Base-by-base conservation (phyloP, 2,113 vertebrate genomes). In the Chaetodon trifascialis region DNA sequence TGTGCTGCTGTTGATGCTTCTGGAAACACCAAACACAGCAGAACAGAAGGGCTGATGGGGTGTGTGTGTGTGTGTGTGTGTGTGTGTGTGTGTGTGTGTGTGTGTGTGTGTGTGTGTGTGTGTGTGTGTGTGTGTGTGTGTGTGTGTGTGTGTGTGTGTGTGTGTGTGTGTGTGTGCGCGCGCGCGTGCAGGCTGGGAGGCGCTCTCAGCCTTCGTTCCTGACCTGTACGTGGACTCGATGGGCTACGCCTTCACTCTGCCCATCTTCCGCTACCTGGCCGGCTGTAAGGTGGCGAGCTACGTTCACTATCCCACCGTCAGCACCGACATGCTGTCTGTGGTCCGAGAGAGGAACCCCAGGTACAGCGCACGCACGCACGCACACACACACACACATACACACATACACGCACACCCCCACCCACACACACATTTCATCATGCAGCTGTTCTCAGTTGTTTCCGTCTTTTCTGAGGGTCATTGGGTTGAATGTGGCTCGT, bases 231-330 rank as follows among this genome's bases (percentile, higher is more conserved):
- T 99, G 3, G 98, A 99, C 86, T 99, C 98, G 0, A 98, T 98
- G 97, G 98, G 98, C 8, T 99, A 97, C 17, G 96, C 98, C 42
- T 99, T 98, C 91, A 98, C 97, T 0, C 91, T 99, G 65, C 97
- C 97, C 1, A 91, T 99, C 73, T 98, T 99, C 84, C 97, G 97
- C 34, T 98, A 97, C 73, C 66, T 99, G 54, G 97, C 97, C 11
- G 95, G 95, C 1, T 98, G 97, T 56, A 90, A 15, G 0, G 92
- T 97, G 74, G 97, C 95, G 0, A 97, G 97, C 85, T 99, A 99
- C 0, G 96, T 99, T n/a, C 98, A 99, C 89, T 99, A 99, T 59
- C 98, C 98, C 59, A 98, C 97, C 0, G 96, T 99, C 93, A 99
- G 97, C 91, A 98, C 96, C 0, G 97, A 99, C 75, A 99, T 99